Percentiles rank a stretch among this genome's conserved stretches.
These are phyloP conservation scores for Hyperoplus lanceolatus DNA, from an alignment of 2,797 vertebrate species.

Conservation along the genomic window DNA sequence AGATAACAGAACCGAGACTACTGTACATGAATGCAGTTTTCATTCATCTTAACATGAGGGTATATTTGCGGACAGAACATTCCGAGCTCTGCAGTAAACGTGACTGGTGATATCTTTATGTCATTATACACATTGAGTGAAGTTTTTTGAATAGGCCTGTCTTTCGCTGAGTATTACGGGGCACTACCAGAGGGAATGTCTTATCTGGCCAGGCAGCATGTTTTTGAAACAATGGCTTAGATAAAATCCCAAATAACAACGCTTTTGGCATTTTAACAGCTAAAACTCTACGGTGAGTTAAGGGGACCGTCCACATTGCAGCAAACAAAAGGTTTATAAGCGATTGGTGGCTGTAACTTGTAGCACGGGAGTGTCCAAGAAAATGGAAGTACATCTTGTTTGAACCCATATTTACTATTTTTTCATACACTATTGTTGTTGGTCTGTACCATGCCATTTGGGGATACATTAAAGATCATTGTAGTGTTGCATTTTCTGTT, in stretches of 20 bases:
- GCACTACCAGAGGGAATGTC: constrained; percentile 68
- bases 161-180: constrained; percentile 63
- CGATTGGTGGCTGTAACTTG: constrained; percentile 54
- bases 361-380: constrained; percentile 48
- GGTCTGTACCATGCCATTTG: constrained; percentile 48
- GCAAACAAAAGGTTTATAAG: constrained; percentile 55
- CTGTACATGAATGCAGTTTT: constrained; percentile 40
- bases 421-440: constrained; percentile 39
- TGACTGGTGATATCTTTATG: constrained; percentile 61
- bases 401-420: constrained; percentile 60
- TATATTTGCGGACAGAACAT: constrained; percentile 37
- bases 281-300: constrained; percentile 72
- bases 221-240: constrained; percentile 79
- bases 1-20: constrained; percentile 32
- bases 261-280: constrained; percentile 75
- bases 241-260: constrained; percentile 75
- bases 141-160: constrained; percentile 61
- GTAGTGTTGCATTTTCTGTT: constrained; percentile 35
- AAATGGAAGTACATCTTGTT: constrained; percentile 64
- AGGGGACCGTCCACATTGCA: constrained; percentile 55
- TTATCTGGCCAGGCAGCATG: constrained; percentile 79
- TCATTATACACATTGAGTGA: constrained; percentile 60
- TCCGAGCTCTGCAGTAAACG: constrained; percentile 41
- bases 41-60: constrained; percentile 39
- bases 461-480: constrained; percentile 53